These are phyloP conservation scores for Kryphioiulus occultus DNA, from an alignment of 2,888 invertebrate genomes.

Conservation along the genomic window DNA sequence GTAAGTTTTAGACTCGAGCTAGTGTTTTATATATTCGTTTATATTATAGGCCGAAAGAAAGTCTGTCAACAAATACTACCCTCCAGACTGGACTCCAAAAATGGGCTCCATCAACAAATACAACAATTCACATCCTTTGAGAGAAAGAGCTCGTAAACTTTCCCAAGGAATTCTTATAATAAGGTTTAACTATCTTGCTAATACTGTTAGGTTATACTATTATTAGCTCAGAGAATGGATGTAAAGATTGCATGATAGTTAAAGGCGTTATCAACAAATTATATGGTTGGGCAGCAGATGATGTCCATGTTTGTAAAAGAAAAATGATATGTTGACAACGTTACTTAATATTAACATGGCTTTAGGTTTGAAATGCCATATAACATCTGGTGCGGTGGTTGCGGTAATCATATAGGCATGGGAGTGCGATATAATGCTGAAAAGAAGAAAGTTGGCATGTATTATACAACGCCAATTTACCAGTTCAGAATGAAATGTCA, in stretches of 20 bases:
- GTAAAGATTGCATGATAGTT: no score
- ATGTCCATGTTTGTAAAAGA: no score
- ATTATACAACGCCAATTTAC: constrained; percentile 96
- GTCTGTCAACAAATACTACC: constrained; percentile 97
- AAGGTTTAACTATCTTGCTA: constrained; percentile 65
- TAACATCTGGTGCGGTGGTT: constrained; percentile 99
- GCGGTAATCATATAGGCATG: constrained; percentile 98
- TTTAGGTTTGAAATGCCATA: constrained; percentile 96
- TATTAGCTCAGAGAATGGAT: no score
- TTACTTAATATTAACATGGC: no score
- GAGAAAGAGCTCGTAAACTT: constrained; percentile 95
- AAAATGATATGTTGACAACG: neutral
- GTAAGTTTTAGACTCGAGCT: neutral
- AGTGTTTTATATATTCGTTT: neutral
- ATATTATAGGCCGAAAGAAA: constrained; percentile 88
- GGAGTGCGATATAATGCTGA: constrained; percentile 79
- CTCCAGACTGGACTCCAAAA: constrained; percentile 97
- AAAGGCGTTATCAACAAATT: no score
- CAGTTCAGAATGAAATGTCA: constrained; percentile 99
- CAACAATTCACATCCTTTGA: constrained; percentile 88
- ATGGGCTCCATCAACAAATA: constrained; percentile 95
- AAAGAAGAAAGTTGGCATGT: constrained; percentile 83
- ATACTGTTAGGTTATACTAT: no score
- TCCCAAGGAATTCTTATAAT: constrained; percentile 94
- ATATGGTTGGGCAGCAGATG: no score